Percentiles rank a stretch among this genome's conserved stretches.
Conservation (phyloP, 2,888 invertebrate species). For the Acanthosoma haemorrhoidale region DNA sequence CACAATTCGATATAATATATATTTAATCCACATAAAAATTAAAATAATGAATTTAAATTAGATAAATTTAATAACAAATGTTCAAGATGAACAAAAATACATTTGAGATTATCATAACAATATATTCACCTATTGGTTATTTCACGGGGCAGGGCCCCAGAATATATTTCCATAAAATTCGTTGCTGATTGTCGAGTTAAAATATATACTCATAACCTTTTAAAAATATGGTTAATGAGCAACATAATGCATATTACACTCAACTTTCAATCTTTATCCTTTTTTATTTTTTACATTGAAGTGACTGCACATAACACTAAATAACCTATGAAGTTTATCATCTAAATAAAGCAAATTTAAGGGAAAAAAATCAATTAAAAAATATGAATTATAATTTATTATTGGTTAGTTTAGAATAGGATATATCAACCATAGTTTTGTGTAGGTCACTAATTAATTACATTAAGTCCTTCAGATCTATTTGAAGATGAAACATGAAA, state of each 20-base stretch:
- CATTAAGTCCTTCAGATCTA: no score
- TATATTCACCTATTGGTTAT: no score
- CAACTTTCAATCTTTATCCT: no score
- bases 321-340: neutral
- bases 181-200: neutral
- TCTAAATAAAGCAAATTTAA: neutral
- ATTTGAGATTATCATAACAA: conserved; percentile 3
- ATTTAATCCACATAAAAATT: neutral
- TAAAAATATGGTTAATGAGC: neutral
- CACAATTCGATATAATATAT: neutral
- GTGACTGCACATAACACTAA: no score
- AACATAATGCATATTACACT: neutral
- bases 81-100: neutral
- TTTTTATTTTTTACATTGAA: no score
- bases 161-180: neutral
- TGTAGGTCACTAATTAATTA: no score
- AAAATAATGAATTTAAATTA: neutral
- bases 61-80: neutral
- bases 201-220: neutral
- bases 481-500: no score
- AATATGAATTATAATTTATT: no score
- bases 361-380: neutral
- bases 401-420: no score
- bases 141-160: no score
- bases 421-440: no score